Conservation (phyloP, 2,113 vertebrate genomes). For the Hippopotamus amphibius region DNA sequence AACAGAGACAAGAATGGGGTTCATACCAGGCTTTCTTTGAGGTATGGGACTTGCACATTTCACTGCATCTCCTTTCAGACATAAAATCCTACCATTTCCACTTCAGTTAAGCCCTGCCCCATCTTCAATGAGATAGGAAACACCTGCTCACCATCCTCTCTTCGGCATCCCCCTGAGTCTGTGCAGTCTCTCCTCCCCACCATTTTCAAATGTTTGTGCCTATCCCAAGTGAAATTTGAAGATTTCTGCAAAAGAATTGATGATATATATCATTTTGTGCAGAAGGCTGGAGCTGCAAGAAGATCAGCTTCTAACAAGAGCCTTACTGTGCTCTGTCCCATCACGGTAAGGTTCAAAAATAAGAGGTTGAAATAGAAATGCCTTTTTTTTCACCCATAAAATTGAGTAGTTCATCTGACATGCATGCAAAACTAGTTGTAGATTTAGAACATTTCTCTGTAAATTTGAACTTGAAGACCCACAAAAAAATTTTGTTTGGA, state of each 20-base stretch:
- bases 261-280: constrained; percentile 58
- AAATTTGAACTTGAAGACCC: constrained; percentile 83
- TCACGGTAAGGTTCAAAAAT: constrained; percentile 71
- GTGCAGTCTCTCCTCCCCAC: not conserved
- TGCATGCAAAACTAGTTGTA: constrained; percentile 79
- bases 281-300: constrained; percentile 66
- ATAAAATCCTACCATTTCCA: not conserved
- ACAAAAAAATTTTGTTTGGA: constrained; percentile 65
- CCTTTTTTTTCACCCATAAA: constrained; percentile 81
- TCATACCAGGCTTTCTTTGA: not conserved
- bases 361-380: constrained; percentile 77
- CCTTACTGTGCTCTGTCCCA: not conserved
- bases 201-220: not conserved
- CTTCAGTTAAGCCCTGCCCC: not conserved
- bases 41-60: not conserved
- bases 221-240: constrained; percentile 10
- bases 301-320: constrained; percentile 68
- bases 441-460: constrained; percentile 84
- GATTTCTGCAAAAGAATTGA: constrained; percentile 31
- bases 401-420: constrained; percentile 81
- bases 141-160: not conserved
- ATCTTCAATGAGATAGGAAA: not conserved
- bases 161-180: not conserved
- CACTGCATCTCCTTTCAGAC: not conserved
- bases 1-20: not conserved